phyloP scores from a whole-genome alignment of 2,113 vertebrate species.

The Craseonycteris thonglongyai region DNA sequence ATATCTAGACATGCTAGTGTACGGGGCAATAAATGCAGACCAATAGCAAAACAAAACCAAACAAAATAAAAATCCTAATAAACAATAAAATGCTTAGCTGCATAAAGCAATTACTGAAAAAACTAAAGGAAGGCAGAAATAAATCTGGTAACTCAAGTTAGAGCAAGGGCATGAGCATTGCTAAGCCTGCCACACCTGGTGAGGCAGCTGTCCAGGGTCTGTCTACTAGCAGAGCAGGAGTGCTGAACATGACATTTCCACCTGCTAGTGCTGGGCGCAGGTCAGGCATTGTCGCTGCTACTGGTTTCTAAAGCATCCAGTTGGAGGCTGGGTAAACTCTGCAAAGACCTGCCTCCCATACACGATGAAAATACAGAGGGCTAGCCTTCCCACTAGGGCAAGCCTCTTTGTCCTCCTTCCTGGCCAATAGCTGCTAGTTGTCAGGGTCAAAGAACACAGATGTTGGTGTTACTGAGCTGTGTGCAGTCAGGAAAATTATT shows the following conservation, averaged over 20 bases:
- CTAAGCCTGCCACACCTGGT: background rate
- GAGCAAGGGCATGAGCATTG: background rate
- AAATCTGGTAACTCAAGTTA: background rate
- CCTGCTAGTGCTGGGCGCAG: background rate
- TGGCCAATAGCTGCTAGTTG: constrained; percentile 57
- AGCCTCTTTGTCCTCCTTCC: constrained; percentile 53
- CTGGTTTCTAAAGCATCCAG: background rate
- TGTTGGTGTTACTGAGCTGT: background rate
- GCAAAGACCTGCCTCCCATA: background rate
- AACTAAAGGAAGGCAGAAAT: constrained; percentile 22
- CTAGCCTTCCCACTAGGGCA: constrained; percentile 35
- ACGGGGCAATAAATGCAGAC: constrained; percentile 10
- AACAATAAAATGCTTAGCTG: constrained; percentile 25
- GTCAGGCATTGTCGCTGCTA: background rate
- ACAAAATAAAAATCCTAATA: constrained; percentile 23
- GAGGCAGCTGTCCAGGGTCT: background rate
- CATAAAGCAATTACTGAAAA: background rate
- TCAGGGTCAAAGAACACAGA: constrained; percentile 49
- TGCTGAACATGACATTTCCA: background rate
- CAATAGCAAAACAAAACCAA: constrained; percentile 23
- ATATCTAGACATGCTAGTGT: background rate
- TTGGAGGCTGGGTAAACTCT: background rate
- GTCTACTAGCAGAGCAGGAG: background rate
- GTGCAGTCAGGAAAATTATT: constrained; percentile 66
- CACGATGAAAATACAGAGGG: background rate